Evolutionary conservation across 2,888 invertebrate species (phyloP).

Genomic region (Lottia scabra): DNA sequence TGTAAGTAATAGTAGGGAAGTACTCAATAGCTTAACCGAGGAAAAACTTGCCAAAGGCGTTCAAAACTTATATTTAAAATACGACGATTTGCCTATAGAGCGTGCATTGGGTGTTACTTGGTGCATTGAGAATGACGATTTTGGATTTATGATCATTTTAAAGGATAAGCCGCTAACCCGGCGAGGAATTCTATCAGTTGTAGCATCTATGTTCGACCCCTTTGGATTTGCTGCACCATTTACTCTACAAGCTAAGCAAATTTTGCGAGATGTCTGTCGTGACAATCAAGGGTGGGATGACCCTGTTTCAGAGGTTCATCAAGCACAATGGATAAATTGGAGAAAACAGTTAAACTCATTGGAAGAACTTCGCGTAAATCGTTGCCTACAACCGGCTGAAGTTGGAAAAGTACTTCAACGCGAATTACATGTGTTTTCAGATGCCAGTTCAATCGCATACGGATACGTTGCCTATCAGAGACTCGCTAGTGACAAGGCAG

Average conservation of each 20-base stretch:
- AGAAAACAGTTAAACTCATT: background rate
- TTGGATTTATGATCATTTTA: background rate
- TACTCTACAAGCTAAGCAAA: conserved; percentile 1
- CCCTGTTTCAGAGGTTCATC: background rate
- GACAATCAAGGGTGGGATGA: conserved; percentile 9
- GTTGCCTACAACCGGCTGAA: conserved; percentile 21
- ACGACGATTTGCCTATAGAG: conserved; percentile 8
- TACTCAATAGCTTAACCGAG: background rate
- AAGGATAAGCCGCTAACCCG: background rate
- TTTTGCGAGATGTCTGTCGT: background rate
- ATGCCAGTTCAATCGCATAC: conserved; percentile 25
- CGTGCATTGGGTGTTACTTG: conserved; percentile 6
- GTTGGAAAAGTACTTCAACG: conserved; percentile 15
- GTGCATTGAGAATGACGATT: background rate
- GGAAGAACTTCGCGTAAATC: background rate
- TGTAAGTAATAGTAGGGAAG: background rate
- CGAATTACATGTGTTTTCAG: conserved; percentile 26
- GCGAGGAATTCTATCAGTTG: background rate
- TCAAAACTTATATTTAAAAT: background rate
- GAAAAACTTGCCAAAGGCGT: background rate
- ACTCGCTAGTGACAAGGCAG: conserved; percentile 9
- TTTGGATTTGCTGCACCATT: conserved; percentile 9
- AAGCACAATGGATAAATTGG: background rate
- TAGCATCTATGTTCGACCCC: background rate
- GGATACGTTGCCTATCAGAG: conserved; percentile 25